Evolutionary conservation across 2,888 invertebrate species (phyloP).

Genomic region (Leucophora obtusa): DNA sequence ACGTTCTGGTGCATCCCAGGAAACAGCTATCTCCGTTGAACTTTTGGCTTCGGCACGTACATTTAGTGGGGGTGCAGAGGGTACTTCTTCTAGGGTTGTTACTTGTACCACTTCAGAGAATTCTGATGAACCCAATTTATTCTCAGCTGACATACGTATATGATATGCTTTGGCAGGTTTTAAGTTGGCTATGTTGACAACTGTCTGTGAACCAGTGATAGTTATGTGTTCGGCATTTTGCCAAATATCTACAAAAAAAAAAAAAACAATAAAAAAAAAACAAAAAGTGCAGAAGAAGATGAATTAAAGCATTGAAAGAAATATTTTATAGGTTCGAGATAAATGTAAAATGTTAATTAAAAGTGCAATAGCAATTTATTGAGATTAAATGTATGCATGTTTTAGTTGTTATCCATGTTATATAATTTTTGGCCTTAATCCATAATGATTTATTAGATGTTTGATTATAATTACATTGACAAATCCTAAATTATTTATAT

Average conservation of each 20-base stretch:
- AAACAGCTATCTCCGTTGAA: slow-evolving; percentile 90
- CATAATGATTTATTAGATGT: slow-evolving; percentile 44
- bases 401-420: not conserved
- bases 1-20: slow-evolving; percentile 92
- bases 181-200: slow-evolving; percentile 88
- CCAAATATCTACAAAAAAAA: slow-evolving; percentile 84
- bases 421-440: slow-evolving; percentile 27
- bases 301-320: slow-evolving; percentile 1
- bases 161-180: slow-evolving; percentile 93
- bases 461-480: slow-evolving; percentile 32
- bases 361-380: slow-evolving; percentile 47
- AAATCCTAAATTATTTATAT: not conserved
- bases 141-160: slow-evolving; percentile 92
- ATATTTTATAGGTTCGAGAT: not conserved
- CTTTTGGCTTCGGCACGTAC: slow-evolving; percentile 90
- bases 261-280: slow-evolving; percentile 25
- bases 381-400: slow-evolving; percentile 18
- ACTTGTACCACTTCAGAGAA: slow-evolving; percentile 91
- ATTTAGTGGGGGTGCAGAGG: slow-evolving; percentile 89
- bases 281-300: not conserved
- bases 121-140: slow-evolving; percentile 91
- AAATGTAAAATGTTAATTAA: slow-evolving; percentile 42
- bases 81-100: slow-evolving; percentile 91
- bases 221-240: slow-evolving; percentile 89
- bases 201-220: slow-evolving; percentile 89